Evolutionary conservation across 2,888 invertebrate species (phyloP).

Genomic region (Onthophagus sagittarius): DNA sequence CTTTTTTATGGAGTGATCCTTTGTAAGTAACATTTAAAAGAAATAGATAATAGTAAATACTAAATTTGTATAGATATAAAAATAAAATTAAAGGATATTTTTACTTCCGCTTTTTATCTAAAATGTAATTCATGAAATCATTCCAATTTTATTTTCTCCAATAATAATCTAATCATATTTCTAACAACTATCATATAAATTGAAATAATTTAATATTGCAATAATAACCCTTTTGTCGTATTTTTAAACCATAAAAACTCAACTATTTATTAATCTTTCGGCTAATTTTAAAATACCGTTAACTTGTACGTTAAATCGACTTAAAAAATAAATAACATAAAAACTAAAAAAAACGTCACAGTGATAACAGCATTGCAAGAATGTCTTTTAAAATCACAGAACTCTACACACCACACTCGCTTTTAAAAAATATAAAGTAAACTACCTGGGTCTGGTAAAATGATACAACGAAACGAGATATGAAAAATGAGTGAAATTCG

Average conservation of each 20-base stretch:
- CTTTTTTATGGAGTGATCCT: too few species aligned
- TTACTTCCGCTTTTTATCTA: too few species aligned
- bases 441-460: background rate
- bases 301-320: background rate
- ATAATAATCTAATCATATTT: background rate
- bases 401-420: slow-evolving; percentile 25
- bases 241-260: background rate
- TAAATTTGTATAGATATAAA: too few species aligned
- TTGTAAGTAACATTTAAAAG: too few species aligned
- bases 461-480: background rate
- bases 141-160: background rate
- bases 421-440: slow-evolving; percentile 10
- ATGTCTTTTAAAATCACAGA: slow-evolving; percentile 19
- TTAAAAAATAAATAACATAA: slow-evolving; percentile 6
- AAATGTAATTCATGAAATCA: too few species aligned
- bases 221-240: background rate
- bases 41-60: too few species aligned
- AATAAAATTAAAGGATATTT: too few species aligned
- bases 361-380: background rate
- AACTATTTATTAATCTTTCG: background rate
- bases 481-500: background rate
- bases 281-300: background rate
- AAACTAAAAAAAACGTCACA: background rate
- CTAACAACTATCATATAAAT: background rate
- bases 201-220: background rate